Evolutionary conservation across 2,113 vertebrate genomes (phyloP).

Genomic region (Oreochromis spilurus): DNA sequence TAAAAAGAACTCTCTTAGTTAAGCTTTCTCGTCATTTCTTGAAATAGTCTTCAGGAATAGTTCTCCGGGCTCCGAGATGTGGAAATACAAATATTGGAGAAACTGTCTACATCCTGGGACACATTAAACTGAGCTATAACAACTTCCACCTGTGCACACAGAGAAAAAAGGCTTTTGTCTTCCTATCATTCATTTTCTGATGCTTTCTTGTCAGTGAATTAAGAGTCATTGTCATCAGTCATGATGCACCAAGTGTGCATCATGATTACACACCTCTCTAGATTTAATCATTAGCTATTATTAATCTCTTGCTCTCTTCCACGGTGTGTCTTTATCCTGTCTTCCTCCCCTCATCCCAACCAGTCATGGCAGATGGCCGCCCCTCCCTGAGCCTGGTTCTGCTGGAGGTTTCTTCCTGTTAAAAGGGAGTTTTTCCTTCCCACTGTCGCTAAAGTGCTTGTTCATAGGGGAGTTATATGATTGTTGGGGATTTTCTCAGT

Average conservation of each 20-base stretch:
- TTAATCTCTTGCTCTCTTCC: not conserved
- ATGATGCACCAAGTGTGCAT: no score
- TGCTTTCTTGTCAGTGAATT: not conserved
- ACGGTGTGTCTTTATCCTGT: not conserved
- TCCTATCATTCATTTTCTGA: not conserved
- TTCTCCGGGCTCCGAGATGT: not conserved
- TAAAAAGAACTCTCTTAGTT: not conserved
- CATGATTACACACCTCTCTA: not conserved
- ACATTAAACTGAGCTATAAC: not conserved
- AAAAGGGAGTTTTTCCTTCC: no score
- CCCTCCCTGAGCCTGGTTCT: no score
- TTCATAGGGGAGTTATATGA: no score
- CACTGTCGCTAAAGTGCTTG: no score
- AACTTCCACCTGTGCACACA: not conserved
- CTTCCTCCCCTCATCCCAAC: not conserved
- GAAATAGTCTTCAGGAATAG: not conserved
- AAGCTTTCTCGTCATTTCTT: not conserved
- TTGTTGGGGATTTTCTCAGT: no score
- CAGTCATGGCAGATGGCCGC: not conserved
- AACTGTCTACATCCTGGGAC: not conserved
- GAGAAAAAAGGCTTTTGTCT: not conserved
- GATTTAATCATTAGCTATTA: not conserved
- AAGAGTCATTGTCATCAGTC: no score
- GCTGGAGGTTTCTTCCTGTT: no score
- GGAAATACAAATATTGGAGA: not conserved